Evolutionary conservation across 2,888 invertebrate species (phyloP), one percentile per base, ranked within the genome.

Genomic region (Rhorus exstirpatorius): DNA sequence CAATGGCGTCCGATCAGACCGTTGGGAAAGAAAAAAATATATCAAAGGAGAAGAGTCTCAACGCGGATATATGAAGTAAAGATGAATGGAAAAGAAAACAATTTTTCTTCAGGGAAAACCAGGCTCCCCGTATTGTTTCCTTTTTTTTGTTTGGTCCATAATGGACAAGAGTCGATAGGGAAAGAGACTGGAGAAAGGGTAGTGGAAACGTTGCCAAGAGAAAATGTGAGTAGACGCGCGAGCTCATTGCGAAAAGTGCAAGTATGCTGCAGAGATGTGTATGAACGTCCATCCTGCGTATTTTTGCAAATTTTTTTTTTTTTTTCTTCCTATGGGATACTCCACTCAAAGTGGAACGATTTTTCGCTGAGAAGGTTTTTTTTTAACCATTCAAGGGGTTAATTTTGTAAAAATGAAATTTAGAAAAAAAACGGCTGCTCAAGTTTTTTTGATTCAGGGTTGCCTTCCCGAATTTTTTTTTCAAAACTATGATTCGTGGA

Each of bases 191-290:
- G 41, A 41, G 65, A 51, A 61, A 26, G 7, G 17, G 53, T 68
- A 26, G 60, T 26, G 17, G 41, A 51, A 49, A 41, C 55, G 31
- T 46, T 21, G 12, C 35, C 24, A 46, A 7, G 49, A 51, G 76
- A 61, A 55, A 58, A 38, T 58, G 78, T 58, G 78, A 78, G 67
- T 38, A 38, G 72, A 81, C 31, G 31, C 31, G 31, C 55, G 78
- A 82, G 79, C 75, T 82, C 82, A 79, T 82, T 58, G 82, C 49
- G 79, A 70, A 82, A 82, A 82, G 82, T 78, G 78, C 79, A 79
- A 79, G 78, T 53, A 6, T 24, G n/a, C 51, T 67, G 21, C 38
- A 38, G 51, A 61, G 41, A 19, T 26, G 4, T 19, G 3, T 3
- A 31, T 14, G 1, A 19, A 21, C n/a, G 46, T 49, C 10, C 46